Conservation (phyloP, 2,797 vertebrate genomes). For the Gymnoscopelus braueri region DNA sequence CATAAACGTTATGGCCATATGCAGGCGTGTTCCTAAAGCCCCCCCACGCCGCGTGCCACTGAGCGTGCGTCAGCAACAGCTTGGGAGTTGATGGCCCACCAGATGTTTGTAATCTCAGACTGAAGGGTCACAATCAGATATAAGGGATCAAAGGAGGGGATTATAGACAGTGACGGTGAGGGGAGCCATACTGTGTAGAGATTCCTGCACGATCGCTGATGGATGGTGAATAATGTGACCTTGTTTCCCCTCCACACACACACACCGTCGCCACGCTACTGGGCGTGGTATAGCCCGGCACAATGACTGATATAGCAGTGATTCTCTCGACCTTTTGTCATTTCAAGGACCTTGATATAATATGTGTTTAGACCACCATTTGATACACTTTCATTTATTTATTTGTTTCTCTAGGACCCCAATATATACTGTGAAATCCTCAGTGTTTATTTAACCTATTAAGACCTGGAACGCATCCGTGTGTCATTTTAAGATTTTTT, state of each 20-base stretch:
- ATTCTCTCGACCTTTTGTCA: too few relatives aligned
- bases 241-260: slow-evolving; percentile 24
- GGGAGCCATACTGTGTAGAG: slow-evolving; percentile 46
- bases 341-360: too few relatives aligned
- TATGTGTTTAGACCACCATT: too few relatives aligned
- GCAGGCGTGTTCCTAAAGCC: slow-evolving; percentile 33
- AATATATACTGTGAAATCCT: too few relatives aligned
- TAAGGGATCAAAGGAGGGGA: slow-evolving; percentile 68
- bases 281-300: neutral
- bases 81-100: slow-evolving; percentile 75
- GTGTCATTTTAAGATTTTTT: too few relatives aligned
- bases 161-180: slow-evolving; percentile 66
- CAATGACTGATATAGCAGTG: neutral
- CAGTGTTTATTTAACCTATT: too few relatives aligned
- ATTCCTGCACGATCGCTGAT: slow-evolving; percentile 50
- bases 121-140: slow-evolving; percentile 64
- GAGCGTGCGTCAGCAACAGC: slow-evolving; percentile 68
- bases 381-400: too few relatives aligned
- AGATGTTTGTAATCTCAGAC: slow-evolving; percentile 80
- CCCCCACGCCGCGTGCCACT: slow-evolving; percentile 20
- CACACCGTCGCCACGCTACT: neutral
- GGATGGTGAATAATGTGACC: slow-evolving; percentile 32
- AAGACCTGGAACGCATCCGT: too few relatives aligned
- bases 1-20: too few relatives aligned
- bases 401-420: too few relatives aligned